These are phyloP conservation scores for Ispidina picta DNA, from an alignment of 2,797 vertebrate genomes.

Conservation along the genomic window DNA sequence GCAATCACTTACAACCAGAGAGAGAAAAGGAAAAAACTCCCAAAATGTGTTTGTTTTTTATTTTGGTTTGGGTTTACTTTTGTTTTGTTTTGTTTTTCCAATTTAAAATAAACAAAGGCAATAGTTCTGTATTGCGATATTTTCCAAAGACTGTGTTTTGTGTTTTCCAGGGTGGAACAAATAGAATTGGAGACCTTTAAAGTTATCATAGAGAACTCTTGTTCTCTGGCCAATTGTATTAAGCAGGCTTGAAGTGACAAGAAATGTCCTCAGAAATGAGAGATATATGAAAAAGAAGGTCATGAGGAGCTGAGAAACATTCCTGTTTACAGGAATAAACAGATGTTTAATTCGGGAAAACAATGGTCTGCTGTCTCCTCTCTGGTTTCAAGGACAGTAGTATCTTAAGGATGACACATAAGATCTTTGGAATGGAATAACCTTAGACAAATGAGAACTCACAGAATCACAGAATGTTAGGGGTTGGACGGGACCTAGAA, in stretches of 20 bases:
- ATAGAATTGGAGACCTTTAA: background rate
- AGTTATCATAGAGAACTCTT: background rate
- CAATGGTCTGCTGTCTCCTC: background rate
- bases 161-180: background rate
- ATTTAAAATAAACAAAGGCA: background rate
- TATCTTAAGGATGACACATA: background rate
- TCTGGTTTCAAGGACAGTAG: background rate
- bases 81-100: too few species aligned
- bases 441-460: background rate
- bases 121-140: background rate
- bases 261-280: background rate
- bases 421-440: slow-evolving; percentile 8
- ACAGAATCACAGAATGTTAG: background rate
- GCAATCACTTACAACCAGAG: background rate
- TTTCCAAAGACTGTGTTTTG: background rate
- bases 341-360: background rate
- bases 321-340: background rate
- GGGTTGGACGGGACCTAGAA: too few species aligned
- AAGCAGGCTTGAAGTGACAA: background rate
- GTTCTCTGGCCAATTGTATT: background rate
- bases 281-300: background rate
- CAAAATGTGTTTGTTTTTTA: background rate
- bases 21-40: background rate
- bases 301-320: background rate
- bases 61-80: too few species aligned